Conservation (phyloP, 1,140 invertebrate genomes). For the Prorops nasuta region DNA sequence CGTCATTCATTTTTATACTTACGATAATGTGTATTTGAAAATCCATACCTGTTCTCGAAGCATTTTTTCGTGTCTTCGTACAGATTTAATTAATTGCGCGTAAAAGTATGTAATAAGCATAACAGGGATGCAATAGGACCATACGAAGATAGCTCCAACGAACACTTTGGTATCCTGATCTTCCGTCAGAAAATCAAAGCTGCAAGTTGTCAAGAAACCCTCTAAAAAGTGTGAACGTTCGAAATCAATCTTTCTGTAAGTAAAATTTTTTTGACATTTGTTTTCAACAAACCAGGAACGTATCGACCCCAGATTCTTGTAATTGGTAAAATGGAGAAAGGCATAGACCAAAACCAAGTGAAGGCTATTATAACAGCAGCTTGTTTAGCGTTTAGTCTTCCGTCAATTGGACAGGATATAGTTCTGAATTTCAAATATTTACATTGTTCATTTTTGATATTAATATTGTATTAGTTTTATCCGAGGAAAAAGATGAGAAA, state of each 20-base stretch:
- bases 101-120: constrained; percentile 69
- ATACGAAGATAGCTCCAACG: constrained; percentile 66
- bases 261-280: not conserved
- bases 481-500: not conserved
- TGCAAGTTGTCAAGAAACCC: constrained; percentile 75
- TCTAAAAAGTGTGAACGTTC: constrained; percentile 54
- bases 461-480: constrained; percentile 1
- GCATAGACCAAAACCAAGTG: constrained; percentile 71
- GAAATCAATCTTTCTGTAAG: not conserved
- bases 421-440: constrained; percentile 54
- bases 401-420: constrained; percentile 74
- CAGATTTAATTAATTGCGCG: constrained; percentile 68
- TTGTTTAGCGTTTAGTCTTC: constrained; percentile 66
- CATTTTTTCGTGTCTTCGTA: constrained; percentile 75
- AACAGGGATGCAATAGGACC: constrained; percentile 71
- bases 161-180: constrained; percentile 69
- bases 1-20: not conserved
- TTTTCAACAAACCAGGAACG: constrained; percentile 69
- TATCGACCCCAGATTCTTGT: constrained; percentile 67
- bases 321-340: constrained; percentile 68
- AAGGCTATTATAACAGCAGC: constrained; percentile 63
- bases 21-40: too few relatives aligned
- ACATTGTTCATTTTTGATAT: constrained; percentile 1
- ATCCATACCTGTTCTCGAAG: constrained; percentile 62
- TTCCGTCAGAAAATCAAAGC: constrained; percentile 72